Base-by-base conservation (phyloP, 2,113 vertebrate genomes). In the Aegotheles bennettii region DNA sequence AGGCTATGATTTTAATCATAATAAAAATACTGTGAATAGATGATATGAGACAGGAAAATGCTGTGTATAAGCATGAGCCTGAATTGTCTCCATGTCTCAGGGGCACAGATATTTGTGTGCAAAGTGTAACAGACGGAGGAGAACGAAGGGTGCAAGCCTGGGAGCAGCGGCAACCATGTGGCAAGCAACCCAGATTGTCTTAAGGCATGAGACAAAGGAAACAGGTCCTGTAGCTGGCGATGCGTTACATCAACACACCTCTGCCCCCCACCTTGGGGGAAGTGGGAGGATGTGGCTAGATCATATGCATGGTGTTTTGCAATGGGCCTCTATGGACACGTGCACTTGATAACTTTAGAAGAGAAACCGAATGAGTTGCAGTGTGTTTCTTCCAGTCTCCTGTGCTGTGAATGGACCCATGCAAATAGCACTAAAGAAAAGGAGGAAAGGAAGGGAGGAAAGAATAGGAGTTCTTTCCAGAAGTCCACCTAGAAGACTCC, bases 211-310 rank as follows among this genome's bases (percentile, higher is more conserved):
- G 81, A 61, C 59, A 53, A 28, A 40, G 57, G 64, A 38, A 92
- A 15, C 29, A 6, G 75, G 68, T 71, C 79, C 64, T 43, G 35
- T 50, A 76, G 76, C 5, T 7, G 53, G 38, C 3, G 5, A 36
- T 10, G 36, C 3, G 0, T 48, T 56, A 17, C 28, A 42, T 1
- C 23, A 36, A 9, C 0, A 0, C 51, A 74, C 51, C 76, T 84
- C 86, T 90, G 84, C 56, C 63, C 80, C 59, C 71, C 48, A 57
- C 82, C 67, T 38, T 4, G 7, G 1, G 5, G 19, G 43, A 19
- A 63, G 84, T 1, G 2, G 75, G 47, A 91, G 71, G 91, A 90
- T 54, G 83, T 59, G 91, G 78, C 88, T 42, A 47, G 56, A 64
- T 71, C 90, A 77, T 3, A 45, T 9, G 48, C 36, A 25, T 1